Evolutionary conservation across 2,113 vertebrate species (phyloP).

Genomic region (Neodon shergylaensis): DNA sequence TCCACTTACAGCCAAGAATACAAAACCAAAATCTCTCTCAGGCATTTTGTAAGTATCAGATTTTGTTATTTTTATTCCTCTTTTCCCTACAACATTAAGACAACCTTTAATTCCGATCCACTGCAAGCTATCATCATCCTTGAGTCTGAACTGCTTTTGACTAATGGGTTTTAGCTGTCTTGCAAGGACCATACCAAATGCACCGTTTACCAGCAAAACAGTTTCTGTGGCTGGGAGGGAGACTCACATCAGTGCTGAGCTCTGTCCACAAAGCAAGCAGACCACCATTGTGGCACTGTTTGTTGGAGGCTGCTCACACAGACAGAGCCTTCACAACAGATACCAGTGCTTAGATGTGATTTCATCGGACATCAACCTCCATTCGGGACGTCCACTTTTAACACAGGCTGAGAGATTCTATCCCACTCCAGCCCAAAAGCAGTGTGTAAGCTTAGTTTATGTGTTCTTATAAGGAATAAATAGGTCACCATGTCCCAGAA

Average conservation of each 20-base stretch:
- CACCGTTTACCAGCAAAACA: background rate
- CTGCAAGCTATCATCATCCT: conserved; percentile 6
- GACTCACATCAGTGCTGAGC: background rate
- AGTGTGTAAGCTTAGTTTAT: background rate
- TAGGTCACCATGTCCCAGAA: background rate
- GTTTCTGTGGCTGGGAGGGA: background rate
- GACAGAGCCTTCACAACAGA: background rate
- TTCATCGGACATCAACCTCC: background rate
- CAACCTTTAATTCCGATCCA: background rate
- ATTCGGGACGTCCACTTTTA: background rate
- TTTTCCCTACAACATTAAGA: conserved; percentile 5
- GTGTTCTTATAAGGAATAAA: background rate
- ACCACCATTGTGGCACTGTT: background rate
- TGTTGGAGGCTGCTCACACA: background rate
- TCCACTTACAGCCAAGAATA: background rate
- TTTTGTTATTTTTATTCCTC: conserved; percentile 6
- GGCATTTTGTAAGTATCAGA: background rate
- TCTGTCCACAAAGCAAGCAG: background rate
- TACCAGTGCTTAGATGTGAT: background rate
- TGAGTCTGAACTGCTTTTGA: conserved; percentile 31
- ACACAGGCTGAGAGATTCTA: background rate
- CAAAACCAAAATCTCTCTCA: conserved; percentile 24
- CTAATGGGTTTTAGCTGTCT: background rate
- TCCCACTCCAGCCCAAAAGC: background rate
- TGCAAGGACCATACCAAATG: background rate